These are phyloP conservation scores for Naja naja DNA, from an alignment of 2,113 vertebrate genomes.

Conservation along the genomic window DNA sequence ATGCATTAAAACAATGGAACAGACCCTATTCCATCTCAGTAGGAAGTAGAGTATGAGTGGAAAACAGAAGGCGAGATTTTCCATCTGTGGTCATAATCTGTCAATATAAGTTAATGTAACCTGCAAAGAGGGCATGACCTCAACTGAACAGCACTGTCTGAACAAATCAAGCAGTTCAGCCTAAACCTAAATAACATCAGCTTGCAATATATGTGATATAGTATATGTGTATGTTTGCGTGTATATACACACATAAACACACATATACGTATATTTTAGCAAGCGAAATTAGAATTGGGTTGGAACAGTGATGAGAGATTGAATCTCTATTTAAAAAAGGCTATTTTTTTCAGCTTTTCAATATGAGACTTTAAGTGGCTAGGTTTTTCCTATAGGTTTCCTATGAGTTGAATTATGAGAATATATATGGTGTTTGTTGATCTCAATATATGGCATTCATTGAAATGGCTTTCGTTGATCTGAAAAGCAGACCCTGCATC, in stretches of 20 bases:
- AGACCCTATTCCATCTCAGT: background rate
- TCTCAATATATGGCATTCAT: slow-evolving; percentile 8
- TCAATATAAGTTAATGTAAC: slow-evolving; percentile 17
- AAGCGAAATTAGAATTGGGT: slow-evolving; percentile 25
- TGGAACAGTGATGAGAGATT: slow-evolving; percentile 35
- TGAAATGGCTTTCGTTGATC: slow-evolving; percentile 7
- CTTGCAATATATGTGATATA: background rate
- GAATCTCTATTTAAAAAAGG: slow-evolving; percentile 12
- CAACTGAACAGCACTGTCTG: background rate
- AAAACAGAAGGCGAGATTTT: background rate
- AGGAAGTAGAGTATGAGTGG: background rate
- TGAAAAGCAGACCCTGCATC: background rate
- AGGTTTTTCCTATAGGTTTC: slow-evolving; percentile 37
- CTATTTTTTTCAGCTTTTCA: slow-evolving; percentile 2
- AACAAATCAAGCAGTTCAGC: fast-evolving
- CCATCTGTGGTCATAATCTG: background rate
- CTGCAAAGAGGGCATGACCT: slow-evolving; percentile 37
- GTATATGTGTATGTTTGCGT: background rate
- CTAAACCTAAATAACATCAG: background rate
- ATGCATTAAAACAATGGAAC: background rate
- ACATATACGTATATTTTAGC: background rate
- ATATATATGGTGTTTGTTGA: slow-evolving; percentile 23
- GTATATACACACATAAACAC: background rate
- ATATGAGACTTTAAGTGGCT: slow-evolving; percentile 4
- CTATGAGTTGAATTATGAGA: slow-evolving; percentile 34